Evolutionary conservation across 2,797 vertebrate species (phyloP).

Genomic region (Staurois parvus): DNA sequence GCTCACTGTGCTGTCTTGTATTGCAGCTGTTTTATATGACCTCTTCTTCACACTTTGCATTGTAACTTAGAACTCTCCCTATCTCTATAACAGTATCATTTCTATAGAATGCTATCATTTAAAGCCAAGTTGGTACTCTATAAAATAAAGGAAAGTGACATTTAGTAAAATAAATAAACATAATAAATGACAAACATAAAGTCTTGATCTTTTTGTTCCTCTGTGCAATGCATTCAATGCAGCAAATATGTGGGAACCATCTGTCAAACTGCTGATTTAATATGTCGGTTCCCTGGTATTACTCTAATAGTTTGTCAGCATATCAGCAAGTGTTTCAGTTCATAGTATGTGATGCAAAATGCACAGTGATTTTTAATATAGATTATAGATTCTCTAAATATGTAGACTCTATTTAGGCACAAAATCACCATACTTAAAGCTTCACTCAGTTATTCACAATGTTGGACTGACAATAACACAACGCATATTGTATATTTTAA

Average conservation of each 20-base stretch:
- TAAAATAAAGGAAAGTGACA: not conserved
- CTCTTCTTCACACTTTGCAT: not conserved
- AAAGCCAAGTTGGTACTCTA: not conserved
- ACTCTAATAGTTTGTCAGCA: too few relatives aligned
- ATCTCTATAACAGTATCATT: not conserved
- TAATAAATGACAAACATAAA: not conserved
- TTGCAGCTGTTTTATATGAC: constrained; percentile 1
- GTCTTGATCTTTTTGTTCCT: not conserved
- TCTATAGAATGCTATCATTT: not conserved
- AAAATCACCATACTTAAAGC: not conserved
- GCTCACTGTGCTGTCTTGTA: not conserved
- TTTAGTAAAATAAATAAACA: not conserved
- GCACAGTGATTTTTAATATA: not conserved
- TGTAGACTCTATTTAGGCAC: not conserved
- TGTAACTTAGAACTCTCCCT: not conserved
- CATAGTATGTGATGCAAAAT: not conserved
- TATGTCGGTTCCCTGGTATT: not conserved
- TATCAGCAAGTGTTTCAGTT: not conserved
- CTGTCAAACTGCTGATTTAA: constrained; percentile 8
- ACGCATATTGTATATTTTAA: too few relatives aligned
- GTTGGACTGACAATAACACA: too few relatives aligned
- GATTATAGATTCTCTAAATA: not conserved
- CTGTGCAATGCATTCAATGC: constrained; percentile 31
- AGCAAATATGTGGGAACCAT: constrained; percentile 25
- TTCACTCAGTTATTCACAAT: too few relatives aligned